Percentiles rank a stretch among this genome's conserved stretches.
Evolutionary conservation across 1,140 invertebrate species (phyloP).

Genomic region (Sarcophaga peregrina): DNA sequence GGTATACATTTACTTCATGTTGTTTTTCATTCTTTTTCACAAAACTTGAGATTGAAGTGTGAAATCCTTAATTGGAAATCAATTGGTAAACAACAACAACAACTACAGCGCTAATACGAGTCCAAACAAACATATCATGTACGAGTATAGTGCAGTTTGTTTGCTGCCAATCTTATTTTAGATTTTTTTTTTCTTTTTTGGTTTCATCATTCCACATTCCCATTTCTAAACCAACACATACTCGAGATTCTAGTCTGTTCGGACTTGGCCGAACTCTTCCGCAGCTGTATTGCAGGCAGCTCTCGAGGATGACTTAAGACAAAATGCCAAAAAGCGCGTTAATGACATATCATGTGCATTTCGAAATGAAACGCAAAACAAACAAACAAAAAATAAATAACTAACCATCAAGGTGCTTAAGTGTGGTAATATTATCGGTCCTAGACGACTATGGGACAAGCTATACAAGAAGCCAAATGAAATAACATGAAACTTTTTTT

Average conservation of each 20-base stretch:
- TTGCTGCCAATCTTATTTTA: neutral
- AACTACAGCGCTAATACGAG: neutral
- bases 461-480: no score
- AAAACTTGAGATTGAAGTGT: constrained; percentile 30
- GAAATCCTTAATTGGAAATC: constrained; percentile 42
- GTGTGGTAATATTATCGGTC: neutral
- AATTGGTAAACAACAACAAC: constrained; percentile 31
- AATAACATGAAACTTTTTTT: no score
- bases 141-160: constrained; percentile 11
- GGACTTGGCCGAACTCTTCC: neutral
- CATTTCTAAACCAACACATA: constrained; percentile 30
- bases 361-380: neutral
- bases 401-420: neutral
- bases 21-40: neutral
- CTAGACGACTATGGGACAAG: neutral
- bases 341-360: constrained; percentile 41
- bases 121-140: neutral
- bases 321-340: constrained; percentile 41
- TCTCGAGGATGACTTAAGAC: constrained; percentile 9
- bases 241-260: neutral
- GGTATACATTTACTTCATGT: neutral
- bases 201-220: neutral
- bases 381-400: neutral
- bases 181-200: neutral
- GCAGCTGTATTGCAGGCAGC: neutral